Conservation (phyloP, 2,113 vertebrate genomes). For the Dipodomys merriami region DNA sequence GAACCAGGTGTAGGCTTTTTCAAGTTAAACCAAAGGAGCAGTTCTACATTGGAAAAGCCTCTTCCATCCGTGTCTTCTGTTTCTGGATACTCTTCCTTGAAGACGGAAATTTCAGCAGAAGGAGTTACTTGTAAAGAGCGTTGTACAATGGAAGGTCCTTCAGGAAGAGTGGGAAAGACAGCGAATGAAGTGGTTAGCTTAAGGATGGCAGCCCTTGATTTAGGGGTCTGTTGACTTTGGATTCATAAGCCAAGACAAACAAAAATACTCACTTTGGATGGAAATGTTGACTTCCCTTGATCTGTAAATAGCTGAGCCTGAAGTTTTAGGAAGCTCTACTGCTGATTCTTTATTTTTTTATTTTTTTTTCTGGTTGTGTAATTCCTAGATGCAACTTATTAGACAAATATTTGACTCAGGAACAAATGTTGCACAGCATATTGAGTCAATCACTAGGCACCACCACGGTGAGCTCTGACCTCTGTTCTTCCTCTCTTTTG, state of each 20-base stretch:
- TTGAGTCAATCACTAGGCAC: neutral
- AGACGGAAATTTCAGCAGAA: slow-evolving; percentile 46
- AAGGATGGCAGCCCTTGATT: neutral
- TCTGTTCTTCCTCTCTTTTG: neutral
- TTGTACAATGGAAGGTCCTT: neutral
- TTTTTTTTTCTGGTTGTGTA: slow-evolving; percentile 6
- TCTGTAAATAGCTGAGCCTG: neutral
- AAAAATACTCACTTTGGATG: neutral
- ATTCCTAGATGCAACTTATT: slow-evolving; percentile 18
- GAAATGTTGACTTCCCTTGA: slow-evolving; percentile 29
- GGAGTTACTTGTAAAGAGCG: neutral
- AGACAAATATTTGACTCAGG: slow-evolving; percentile 19
- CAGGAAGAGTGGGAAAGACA: neutral
- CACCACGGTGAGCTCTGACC: neutral
- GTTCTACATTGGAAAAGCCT: slow-evolving; percentile 56
- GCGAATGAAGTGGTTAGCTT: neutral
- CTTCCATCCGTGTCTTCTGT: neutral
- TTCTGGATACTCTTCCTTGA: neutral
- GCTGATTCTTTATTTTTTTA: slow-evolving; percentile 12
- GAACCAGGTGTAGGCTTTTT: slow-evolving; percentile 40
- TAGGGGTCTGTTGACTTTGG: slow-evolving; percentile 45
- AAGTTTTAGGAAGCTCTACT: neutral
- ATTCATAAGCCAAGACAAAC: slow-evolving; percentile 43
- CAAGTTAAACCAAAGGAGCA: slow-evolving; percentile 51
- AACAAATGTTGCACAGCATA: neutral